phyloP scores from a whole-genome alignment of 2,888 invertebrate genomes.

The Philonicus albiceps region DNA sequence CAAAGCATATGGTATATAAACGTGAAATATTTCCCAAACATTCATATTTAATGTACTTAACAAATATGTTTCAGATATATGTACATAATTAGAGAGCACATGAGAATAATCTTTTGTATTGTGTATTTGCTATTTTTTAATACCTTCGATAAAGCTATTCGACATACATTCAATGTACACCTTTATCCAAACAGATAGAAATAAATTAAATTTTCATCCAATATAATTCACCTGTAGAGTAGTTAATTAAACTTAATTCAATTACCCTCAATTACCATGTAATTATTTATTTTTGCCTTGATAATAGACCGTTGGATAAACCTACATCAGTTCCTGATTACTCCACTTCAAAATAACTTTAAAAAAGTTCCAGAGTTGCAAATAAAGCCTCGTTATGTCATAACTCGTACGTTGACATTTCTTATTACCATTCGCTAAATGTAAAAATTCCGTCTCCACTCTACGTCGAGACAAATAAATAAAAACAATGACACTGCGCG shows the following conservation, averaged over 20 bases:
- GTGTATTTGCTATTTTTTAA: no score
- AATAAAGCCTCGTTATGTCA: constrained; percentile 27
- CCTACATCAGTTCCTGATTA: background rate
- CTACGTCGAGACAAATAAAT: background rate
- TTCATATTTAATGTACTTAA: no score
- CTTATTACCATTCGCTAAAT: constrained; percentile 37
- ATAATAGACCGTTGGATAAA: background rate
- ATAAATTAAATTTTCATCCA: no score
- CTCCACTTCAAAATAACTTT: background rate
- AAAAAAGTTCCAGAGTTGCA: background rate
- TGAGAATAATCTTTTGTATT: no score
- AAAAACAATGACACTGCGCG: background rate
- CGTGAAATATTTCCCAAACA: no score
- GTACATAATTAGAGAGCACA: no score
- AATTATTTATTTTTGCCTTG: background rate
- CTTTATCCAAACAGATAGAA: no score
- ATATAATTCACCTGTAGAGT: no score
- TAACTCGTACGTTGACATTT: constrained; percentile 32
- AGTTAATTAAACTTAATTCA: background rate
- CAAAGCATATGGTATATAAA: no score
- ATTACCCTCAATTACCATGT: background rate
- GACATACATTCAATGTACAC: no score
- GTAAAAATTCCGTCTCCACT: constrained; percentile 10
- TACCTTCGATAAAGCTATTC: no score
- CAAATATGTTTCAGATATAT: no score